phyloP scores from a whole-genome alignment of 2,113 vertebrate genomes.

The Pollimyrus isidori region DNA sequence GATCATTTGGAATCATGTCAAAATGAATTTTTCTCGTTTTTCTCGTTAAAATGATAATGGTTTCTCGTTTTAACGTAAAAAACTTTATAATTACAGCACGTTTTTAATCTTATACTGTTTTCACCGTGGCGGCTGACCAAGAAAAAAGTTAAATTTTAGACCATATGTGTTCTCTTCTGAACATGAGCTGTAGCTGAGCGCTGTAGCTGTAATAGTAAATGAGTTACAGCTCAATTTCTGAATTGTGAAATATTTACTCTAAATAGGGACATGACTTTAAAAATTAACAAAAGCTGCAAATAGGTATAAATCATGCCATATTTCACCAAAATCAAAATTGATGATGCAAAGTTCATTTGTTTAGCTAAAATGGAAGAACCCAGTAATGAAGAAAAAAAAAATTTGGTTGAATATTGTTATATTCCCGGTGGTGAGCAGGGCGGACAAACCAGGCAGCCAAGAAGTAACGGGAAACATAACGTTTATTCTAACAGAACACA shows the following conservation, averaged over 20 bases:
- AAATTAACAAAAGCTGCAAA: not conserved
- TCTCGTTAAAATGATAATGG: not conserved
- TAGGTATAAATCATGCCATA: not conserved
- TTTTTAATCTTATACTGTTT: not conserved
- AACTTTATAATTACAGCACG: not conserved
- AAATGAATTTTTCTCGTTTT: not conserved
- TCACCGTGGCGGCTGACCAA: not conserved
- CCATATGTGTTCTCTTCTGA: not conserved
- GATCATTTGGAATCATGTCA: not conserved
- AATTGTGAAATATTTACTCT: not conserved
- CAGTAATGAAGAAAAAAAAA: not conserved
- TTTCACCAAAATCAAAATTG: not conserved
- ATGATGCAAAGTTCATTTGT: not conserved
- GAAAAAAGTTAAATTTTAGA: not conserved
- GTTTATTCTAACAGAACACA: too few species aligned
- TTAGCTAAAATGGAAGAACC: not conserved
- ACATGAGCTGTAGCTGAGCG: not conserved
- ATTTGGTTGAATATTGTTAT: too few species aligned
- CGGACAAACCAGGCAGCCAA: too few species aligned
- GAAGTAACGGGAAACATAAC: too few species aligned
- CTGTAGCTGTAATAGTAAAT: not conserved
- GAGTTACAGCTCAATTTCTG: not conserved
- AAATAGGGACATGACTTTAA: not conserved
- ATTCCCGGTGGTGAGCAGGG: too few species aligned
- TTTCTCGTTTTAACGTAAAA: not conserved